Evolutionary conservation across 2,797 vertebrate genomes (phyloP).

Genomic region (Loriculus beryllinus): DNA sequence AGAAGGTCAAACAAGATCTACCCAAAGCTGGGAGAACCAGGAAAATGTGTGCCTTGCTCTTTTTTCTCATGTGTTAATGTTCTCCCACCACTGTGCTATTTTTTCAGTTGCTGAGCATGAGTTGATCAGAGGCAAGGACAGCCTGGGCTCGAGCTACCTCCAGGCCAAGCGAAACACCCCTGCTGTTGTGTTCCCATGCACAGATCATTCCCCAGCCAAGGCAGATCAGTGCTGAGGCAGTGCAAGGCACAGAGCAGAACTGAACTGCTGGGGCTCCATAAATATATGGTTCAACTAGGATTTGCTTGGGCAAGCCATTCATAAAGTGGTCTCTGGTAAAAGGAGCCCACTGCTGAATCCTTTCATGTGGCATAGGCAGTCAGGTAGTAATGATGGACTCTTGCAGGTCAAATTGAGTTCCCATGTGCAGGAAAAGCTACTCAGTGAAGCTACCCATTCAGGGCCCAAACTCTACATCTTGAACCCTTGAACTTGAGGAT

Average conservation of each 20-base stretch:
- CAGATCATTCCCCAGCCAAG: background rate
- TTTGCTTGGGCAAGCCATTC: background rate
- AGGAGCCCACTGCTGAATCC: background rate
- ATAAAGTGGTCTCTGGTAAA: background rate
- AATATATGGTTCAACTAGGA: background rate
- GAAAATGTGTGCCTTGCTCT: background rate
- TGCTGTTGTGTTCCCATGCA: rapidly evolving
- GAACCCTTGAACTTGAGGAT: background rate
- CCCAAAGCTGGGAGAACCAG: background rate
- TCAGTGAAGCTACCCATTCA: background rate
- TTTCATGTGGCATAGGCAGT: background rate
- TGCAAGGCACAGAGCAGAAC: background rate
- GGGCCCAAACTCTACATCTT: background rate
- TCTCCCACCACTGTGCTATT: background rate
- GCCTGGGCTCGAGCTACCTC: background rate
- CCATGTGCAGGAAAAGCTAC: background rate
- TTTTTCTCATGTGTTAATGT: background rate
- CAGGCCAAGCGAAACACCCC: background rate
- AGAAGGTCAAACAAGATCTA: background rate
- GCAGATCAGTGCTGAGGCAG: background rate
- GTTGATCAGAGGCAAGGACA: background rate
- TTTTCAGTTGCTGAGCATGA: background rate
- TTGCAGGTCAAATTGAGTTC: rapidly evolving
- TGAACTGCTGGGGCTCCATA: background rate
- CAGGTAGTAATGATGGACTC: background rate